Conservation (phyloP, 2,888 invertebrate species). For the Folsomia candida region DNA sequence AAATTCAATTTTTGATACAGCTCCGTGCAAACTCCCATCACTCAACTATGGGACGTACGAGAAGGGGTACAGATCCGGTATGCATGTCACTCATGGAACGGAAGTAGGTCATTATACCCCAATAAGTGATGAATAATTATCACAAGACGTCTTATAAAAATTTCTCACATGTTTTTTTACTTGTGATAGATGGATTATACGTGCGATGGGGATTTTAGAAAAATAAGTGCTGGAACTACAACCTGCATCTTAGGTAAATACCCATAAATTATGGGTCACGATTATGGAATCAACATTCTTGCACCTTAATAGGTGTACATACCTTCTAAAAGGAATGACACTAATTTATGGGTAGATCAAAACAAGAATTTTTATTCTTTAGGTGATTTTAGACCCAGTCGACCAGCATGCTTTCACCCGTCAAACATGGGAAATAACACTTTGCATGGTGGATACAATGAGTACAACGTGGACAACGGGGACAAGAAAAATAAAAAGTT, state of each 20-base stretch:
- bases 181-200: constrained; percentile 44
- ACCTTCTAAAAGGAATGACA: too few relatives aligned
- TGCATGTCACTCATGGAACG: constrained; percentile 78
- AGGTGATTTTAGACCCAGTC: constrained; percentile 76
- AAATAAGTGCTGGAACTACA: constrained; percentile 40
- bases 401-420: constrained; percentile 63
- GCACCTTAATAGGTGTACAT: too few relatives aligned
- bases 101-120: constrained; percentile 60
- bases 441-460: constrained; percentile 28
- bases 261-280: too few relatives aligned
- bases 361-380: too few relatives aligned
- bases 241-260: constrained; percentile 62
- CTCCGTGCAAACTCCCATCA: constrained; percentile 68
- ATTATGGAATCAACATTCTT: too few relatives aligned
- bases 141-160: too few relatives aligned
- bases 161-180: background rate
- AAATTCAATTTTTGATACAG: constrained; percentile 53
- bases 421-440: constrained; percentile 34
- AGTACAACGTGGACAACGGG: constrained; percentile 19
- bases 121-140: too few relatives aligned
- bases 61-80: constrained; percentile 72
- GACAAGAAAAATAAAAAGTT: constrained; percentile 21
- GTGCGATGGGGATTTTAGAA: constrained; percentile 45
- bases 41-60: constrained; percentile 70
- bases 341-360: too few relatives aligned